A percentile compares a stretch with the other conserved stretches of the same genome.
Evolutionary conservation across 53 echinoderm and acorn worm genomes (phyloP).

Genomic region (Crossaster papposus): DNA sequence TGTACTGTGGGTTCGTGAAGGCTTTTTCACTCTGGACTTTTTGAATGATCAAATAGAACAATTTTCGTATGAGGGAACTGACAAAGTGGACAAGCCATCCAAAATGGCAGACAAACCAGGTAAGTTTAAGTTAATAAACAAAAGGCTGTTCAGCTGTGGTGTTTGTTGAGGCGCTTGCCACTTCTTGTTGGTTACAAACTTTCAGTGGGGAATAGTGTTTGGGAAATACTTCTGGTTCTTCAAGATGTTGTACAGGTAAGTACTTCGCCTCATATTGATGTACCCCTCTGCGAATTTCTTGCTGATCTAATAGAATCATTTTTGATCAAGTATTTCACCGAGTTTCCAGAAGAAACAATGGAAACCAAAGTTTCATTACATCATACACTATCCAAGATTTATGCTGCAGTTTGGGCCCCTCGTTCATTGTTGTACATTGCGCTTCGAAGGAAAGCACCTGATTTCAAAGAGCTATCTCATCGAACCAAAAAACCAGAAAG

Average conservation of each 20-base stretch:
- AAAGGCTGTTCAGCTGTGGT: conserved; percentile 54
- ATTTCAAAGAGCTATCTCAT: conserved; percentile 40
- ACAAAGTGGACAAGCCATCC: conserved; percentile 50
- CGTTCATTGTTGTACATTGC: conserved; percentile 28
- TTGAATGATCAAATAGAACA: conserved; percentile 39
- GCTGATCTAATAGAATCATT: conserved; percentile 57
- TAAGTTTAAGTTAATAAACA: conserved; percentile 40
- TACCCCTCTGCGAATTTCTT: conserved; percentile 38
- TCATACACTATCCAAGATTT: conserved; percentile 61
- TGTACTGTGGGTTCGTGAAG: conserved; percentile 52
- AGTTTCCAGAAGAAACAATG: conserved; percentile 61
- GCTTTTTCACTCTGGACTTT: conserved; percentile 50
- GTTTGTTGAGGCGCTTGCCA: conserved; percentile 55
- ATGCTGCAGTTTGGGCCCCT: conserved; percentile 60
- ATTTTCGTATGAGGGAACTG: conserved; percentile 43
- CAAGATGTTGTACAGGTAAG: conserved; percentile 49
- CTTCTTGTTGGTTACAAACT: conserved; percentile 55
- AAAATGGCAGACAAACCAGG: conserved; percentile 16
- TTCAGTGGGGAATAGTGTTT: conserved; percentile 39
- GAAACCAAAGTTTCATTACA: conserved; percentile 65
- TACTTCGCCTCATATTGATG: conserved; percentile 7
- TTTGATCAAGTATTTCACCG: conserved; percentile 7
- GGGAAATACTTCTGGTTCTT: conserved; percentile 52
- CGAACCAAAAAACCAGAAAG: conserved; percentile 30
- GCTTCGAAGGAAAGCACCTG: conserved; percentile 46